Evolutionary conservation across 2,797 vertebrate genomes (phyloP), one percentile per base, ranked within the genome.

Genomic region (Huso huso): DNA sequence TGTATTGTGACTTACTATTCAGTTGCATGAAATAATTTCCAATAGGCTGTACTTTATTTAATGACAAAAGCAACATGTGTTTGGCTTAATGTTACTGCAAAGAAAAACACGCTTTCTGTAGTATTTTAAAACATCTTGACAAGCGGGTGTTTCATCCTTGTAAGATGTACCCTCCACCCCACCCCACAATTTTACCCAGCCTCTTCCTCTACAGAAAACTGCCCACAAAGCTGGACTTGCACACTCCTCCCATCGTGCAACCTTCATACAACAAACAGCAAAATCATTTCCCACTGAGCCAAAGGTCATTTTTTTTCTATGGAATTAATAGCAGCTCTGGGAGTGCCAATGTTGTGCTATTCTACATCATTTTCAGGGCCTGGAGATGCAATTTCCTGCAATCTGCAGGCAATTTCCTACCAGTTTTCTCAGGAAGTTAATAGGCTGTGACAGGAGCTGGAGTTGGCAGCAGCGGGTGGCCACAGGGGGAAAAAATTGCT

Each of bases 301-400:
- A 89, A 86, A 88, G 85, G 85, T 86, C 81, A 87, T 79, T 73
- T 87, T 84, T 78, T 51, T 49, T 69, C 37, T 82, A 77, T 79
- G 86, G 74, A 85, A 89, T 87, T 89, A 89, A 89, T 87, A 89
- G 87, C 81, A 88, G 81, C 80, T 85, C 82, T 84, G 81, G 83
- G 79, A 87, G 81, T 83, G 85, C 85, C 83, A 83, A 75, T 85
- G 86, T 87, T 83, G 81, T 85, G 78, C 84, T 88, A 86, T 82
- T 81, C 80, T 83, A 82, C 85, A 81, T 88, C 86, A 4, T 88
- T 86, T 89, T 86, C 80, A 79, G 75, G 78, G 80, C 76, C 82
- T 87, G 87, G 81, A 87, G 85, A 88, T 87, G 85, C 85, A 88
- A 90, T 91, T 91, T 90, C 88, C 89, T 87, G 82, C 87, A 88